A percentile compares a stretch with the other conserved stretches of the same genome.
Conservation (phyloP, 2,888 invertebrate genomes). For the Drosophila subsilvestris region DNA sequence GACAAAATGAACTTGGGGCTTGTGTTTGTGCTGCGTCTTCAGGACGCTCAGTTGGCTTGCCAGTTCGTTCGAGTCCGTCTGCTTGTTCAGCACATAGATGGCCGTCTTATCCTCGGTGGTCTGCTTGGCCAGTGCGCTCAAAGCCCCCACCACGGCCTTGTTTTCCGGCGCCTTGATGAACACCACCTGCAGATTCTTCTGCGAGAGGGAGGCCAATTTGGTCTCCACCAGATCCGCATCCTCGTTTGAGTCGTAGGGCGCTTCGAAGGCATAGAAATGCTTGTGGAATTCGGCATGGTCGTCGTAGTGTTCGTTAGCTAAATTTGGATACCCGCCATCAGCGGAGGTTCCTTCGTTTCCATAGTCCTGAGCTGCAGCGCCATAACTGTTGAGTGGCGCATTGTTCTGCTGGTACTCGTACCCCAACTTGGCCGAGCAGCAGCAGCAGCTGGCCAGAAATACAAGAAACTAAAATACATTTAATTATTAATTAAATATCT, state of each 20-base stretch:
- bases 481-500: not conserved
- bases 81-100: conserved; percentile 81
- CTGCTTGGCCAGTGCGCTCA: conserved; percentile 73
- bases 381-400: conserved; percentile 16
- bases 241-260: conserved; percentile 67
- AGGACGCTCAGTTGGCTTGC: conserved; percentile 65
- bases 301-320: conserved; percentile 37
- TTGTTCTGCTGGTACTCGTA: conserved; percentile 55
- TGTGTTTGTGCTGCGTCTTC: conserved; percentile 57
- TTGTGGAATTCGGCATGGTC: conserved; percentile 63
- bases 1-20: conserved; percentile 75
- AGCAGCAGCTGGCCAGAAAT: conserved; percentile 38
- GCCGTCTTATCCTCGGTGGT: conserved; percentile 80
- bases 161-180: conserved; percentile 81
- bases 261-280: conserved; percentile 75
- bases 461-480: conserved; percentile 47
- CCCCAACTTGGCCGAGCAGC: conserved; percentile 58
- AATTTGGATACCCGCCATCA: not conserved
- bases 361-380: conserved; percentile 13
- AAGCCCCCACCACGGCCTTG: conserved; percentile 71
- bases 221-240: conserved; percentile 55
- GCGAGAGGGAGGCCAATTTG: conserved; percentile 51
- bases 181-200: conserved; percentile 78
- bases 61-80: conserved; percentile 73
- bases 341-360: conserved; percentile 1